Percentiles rank a stretch among this genome's conserved stretches.
phyloP scores from a whole-genome alignment of 1,140 invertebrate genomes.

The Drosophila pachea region DNA sequence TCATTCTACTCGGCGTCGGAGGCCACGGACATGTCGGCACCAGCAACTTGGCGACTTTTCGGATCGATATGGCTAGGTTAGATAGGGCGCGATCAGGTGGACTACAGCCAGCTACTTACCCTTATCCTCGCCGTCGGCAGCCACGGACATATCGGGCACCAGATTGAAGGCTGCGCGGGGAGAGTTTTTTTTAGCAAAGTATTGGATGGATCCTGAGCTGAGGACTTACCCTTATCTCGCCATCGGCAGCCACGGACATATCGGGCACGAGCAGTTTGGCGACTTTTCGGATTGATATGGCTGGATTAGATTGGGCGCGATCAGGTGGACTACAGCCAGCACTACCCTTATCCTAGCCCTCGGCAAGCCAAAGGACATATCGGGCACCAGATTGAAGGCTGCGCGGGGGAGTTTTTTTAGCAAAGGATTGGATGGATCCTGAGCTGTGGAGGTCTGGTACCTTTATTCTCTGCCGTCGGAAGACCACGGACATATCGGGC shows the following conservation, averaged over 20 bases:
- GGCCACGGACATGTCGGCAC: conserved; percentile 55
- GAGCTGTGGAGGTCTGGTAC: conserved; percentile 19
- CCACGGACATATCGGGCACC: conserved; percentile 58
- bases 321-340: background rate
- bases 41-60: background rate
- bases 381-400: background rate
- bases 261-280: conserved; percentile 23
- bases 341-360: conserved; percentile 29
- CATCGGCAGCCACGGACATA: conserved; percentile 47
- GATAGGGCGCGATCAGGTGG: background rate
- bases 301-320: too few species aligned
- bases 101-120: conserved; percentile 11
- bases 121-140: conserved; percentile 29
- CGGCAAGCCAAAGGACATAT: conserved; percentile 2
- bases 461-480: conserved; percentile 29
- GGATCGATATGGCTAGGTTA: too few species aligned
- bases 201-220: conserved; percentile 29
- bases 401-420: too few species aligned
- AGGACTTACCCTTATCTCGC: conserved; percentile 17
- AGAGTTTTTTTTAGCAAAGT: background rate
- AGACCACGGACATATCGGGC: conserved; percentile 47
- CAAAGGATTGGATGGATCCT: conserved; percentile 38
- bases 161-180: too few species aligned
- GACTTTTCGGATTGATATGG: background rate
- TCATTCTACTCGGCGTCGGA: conserved; percentile 49